Base-by-base conservation (phyloP, 2,797 vertebrate genomes). In the Austrolebias charrua region DNA sequence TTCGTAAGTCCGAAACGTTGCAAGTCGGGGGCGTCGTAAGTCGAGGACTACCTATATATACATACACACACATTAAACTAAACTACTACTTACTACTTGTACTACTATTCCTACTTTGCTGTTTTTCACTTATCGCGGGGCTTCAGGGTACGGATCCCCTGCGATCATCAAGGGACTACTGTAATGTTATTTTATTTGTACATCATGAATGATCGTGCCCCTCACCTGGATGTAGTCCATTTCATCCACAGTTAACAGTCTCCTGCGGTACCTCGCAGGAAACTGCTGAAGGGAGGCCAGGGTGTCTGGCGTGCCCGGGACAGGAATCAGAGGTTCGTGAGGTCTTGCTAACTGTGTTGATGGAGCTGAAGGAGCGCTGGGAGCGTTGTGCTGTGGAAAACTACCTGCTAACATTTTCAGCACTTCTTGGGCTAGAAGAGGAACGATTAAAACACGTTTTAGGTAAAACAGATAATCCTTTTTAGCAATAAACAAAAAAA, bases 141-240 rank as follows among this genome's bases (percentile, higher is more conserved):
- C 24, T 24, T 24, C 24, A 24, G 24, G 24, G 24, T 24, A 24
- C 24, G 24, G 24, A 24, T 24, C 3, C 3, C 24, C 24, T 24
- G 24, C 24, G 24, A 24, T 24, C 1, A 24, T 24, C 24, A 3
- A 3, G 24, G 24, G 24, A 24, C 1, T 24, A 24, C 24, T 24
- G 24, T 24, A 24, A 24, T 24, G 3, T 24, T 24, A 24, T 24
- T 24, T 24, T 24, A 24, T 24, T 12, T 13, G 38, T 4, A 40
- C 11, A 40, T 40, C 38, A 40, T 40, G 38, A 40, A 40, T 2
- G 11, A 11, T 28, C 55, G 7, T 10, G 1, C 1, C 33, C 16
- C 83, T 83, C 60, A 93, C 92, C 91, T 93, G 91, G 75, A 94
- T 93, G 60, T 81, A 93, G 5, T 92, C 91, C 84, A 94, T 93